Percentiles rank a stretch among this genome's conserved stretches.
Evolutionary conservation across 92 coral and sea anemone species (phyloP).

Genomic region (Pocillopora meandrina): DNA sequence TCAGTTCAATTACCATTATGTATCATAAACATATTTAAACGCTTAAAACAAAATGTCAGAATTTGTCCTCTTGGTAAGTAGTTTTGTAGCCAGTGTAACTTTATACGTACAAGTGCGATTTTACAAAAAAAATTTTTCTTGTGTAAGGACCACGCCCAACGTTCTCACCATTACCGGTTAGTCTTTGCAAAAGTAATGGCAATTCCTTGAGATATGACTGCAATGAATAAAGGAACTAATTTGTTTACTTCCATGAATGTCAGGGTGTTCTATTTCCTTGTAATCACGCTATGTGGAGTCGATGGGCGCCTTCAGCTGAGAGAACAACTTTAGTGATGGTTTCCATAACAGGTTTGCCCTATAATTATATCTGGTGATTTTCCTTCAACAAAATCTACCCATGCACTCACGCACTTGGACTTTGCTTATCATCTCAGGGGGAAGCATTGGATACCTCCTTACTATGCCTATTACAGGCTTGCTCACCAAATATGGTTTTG

Average conservation of each 20-base stretch:
- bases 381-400: too few species aligned
- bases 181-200: too few species aligned
- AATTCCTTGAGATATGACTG: not conserved
- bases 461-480: conserved; percentile 87
- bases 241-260: not conserved
- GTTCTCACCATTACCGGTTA: too few species aligned
- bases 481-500: conserved; percentile 86
- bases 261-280: conserved; percentile 88
- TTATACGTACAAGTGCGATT: too few species aligned
- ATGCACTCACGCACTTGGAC: not conserved
- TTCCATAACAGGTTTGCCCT: conserved; percentile 72
- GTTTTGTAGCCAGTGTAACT: too few species aligned
- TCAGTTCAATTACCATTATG: too few species aligned
- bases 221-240: not conserved
- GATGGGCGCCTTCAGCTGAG: conserved; percentile 83
- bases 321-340: conserved; percentile 84
- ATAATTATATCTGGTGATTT: too few species aligned
- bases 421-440: conserved; percentile 48
- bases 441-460: conserved; percentile 74
- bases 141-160: too few species aligned
- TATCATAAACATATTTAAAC: too few species aligned
- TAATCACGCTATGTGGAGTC: conserved; percentile 81
- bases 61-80: too few species aligned
- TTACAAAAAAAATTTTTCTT: too few species aligned
- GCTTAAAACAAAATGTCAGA: too few species aligned